These are phyloP conservation scores for Caiman crocodilus DNA, from an alignment of 2,797 vertebrate genomes.

Conservation along the genomic window DNA sequence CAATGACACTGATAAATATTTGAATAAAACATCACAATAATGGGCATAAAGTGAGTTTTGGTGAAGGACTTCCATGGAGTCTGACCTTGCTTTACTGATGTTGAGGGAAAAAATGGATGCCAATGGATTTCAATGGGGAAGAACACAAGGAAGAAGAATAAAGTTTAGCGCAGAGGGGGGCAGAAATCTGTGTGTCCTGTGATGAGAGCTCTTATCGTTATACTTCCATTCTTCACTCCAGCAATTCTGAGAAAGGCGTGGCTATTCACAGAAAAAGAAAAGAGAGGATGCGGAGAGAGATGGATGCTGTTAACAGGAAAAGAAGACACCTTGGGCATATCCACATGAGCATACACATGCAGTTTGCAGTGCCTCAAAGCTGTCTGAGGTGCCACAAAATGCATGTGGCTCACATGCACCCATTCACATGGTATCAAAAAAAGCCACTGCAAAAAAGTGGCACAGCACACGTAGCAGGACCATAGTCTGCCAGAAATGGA, in stretches of 20 bases:
- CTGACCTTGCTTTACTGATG: slow-evolving; percentile 50
- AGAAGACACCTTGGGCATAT: not conserved
- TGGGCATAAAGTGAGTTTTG: slow-evolving; percentile 35
- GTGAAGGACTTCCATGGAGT: slow-evolving; percentile 20
- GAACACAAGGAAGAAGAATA: slow-evolving; percentile 12
- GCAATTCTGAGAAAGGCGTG: not conserved
- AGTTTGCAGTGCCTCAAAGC: too few relatives aligned
- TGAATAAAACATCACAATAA: slow-evolving; percentile 67
- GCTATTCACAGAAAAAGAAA: not conserved
- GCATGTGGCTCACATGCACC: too few relatives aligned
- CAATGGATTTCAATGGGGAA: slow-evolving; percentile 29
- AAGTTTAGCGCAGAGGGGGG: not conserved
- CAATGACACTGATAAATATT: slow-evolving; percentile 50
- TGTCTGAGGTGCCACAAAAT: too few relatives aligned
- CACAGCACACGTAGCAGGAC: too few relatives aligned
- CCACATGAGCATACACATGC: too few relatives aligned
- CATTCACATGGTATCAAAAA: too few relatives aligned
- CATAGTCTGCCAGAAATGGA: too few relatives aligned
- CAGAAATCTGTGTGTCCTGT: slow-evolving; percentile 14
- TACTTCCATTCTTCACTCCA: not conserved
- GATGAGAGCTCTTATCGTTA: not conserved
- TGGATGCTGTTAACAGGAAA: not conserved
- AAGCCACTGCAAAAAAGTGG: too few relatives aligned
- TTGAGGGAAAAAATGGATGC: slow-evolving; percentile 41
- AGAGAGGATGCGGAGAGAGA: not conserved